Conservation (phyloP, 1,140 invertebrate species). For the Anadara kagoshimensis region DNA sequence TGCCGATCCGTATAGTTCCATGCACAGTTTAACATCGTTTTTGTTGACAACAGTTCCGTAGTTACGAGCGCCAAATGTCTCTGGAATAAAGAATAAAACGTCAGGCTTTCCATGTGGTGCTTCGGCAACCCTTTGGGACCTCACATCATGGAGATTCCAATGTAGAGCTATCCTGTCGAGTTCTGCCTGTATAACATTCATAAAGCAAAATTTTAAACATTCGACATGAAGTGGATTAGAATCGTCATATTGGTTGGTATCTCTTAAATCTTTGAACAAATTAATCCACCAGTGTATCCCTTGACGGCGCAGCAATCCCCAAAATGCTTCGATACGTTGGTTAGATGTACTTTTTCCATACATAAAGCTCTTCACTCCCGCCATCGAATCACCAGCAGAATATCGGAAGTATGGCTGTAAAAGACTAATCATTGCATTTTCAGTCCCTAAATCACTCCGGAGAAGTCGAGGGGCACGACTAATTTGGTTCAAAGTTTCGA, state of each 20-base stretch:
- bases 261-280: slow-evolving; percentile 1
- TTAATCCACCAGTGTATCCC: neutral
- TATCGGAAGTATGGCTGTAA: neutral
- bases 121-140: neutral
- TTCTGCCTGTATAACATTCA: neutral
- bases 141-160: neutral
- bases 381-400: neutral
- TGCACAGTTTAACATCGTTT: neutral
- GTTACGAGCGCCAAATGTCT: neutral
- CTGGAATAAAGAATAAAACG: neutral
- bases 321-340: slow-evolving; percentile 1
- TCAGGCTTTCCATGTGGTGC: neutral
- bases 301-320: neutral
- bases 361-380: neutral
- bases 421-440: neutral
- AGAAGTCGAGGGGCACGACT: neutral
- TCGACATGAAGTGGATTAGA: neutral
- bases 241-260: neutral
- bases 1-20: neutral
- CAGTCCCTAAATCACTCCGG: neutral
- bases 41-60: neutral
- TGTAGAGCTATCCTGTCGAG: neutral
- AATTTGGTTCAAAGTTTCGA: neutral
- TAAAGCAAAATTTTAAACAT: slow-evolving; percentile 9
- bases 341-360: neutral